Percentiles rank a stretch among this genome's conserved stretches.
Conservation (phyloP, 2,797 vertebrate species). For the Periophthalmus magnuspinnatus region DNA sequence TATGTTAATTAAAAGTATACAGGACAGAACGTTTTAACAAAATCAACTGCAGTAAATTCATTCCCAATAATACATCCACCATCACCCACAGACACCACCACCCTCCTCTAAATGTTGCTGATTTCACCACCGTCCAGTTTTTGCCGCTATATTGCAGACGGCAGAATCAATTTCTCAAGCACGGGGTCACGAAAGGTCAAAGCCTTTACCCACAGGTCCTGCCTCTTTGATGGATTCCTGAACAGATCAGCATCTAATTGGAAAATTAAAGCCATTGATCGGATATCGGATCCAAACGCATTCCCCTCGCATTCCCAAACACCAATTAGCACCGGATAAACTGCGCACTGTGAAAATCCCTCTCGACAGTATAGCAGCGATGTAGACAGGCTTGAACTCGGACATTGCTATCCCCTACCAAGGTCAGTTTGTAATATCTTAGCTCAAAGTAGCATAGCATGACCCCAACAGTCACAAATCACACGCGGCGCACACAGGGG, state of each 20-base stretch:
- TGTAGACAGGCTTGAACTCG: background rate
- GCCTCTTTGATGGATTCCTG: slow-evolving; percentile 44
- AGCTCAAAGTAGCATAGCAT: slow-evolving; percentile 26
- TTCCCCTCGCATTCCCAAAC: slow-evolving; percentile 55
- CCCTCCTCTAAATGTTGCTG: slow-evolving; percentile 11
- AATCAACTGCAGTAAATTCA: too few species aligned
- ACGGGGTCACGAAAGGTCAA: slow-evolving; percentile 53
- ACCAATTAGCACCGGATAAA: slow-evolving; percentile 64
- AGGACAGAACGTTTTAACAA: too few species aligned
- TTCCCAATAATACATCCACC: too few species aligned
- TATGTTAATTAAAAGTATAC: too few species aligned
- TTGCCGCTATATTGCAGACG: slow-evolving; percentile 15
- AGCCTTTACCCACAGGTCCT: slow-evolving; percentile 26
- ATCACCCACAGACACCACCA: background rate
- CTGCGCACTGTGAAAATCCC: slow-evolving; percentile 32
- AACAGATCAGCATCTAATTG: slow-evolving; percentile 60
- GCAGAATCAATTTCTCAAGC: slow-evolving; percentile 44
- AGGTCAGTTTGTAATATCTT: slow-evolving; percentile 57
- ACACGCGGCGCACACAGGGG: background rate
- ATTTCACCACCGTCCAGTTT: slow-evolving; percentile 29
- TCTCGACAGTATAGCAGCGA: background rate
- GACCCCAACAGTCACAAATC: slow-evolving; percentile 54
- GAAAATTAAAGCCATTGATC: slow-evolving; percentile 69
- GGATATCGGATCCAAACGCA: slow-evolving; percentile 38
- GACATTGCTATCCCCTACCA: slow-evolving; percentile 42